Evolutionary conservation across 92 coral and sea anemone genomes (phyloP).

Genomic region (Paramuricea clavata): DNA sequence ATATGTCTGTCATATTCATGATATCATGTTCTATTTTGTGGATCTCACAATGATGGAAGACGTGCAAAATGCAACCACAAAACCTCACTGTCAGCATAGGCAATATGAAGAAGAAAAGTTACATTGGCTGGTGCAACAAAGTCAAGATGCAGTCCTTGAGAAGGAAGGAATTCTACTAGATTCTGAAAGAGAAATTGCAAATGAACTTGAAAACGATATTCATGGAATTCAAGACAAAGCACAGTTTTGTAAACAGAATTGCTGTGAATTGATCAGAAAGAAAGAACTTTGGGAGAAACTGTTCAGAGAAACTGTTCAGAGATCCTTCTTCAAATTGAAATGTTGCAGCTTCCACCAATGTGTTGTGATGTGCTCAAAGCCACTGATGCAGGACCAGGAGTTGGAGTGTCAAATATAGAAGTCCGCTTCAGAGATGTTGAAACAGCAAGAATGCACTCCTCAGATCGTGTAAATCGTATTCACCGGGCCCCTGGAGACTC

Average conservation of each 20-base stretch:
- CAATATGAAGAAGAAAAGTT: slow-evolving; percentile 58
- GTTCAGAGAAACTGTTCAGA: slow-evolving; percentile 44
- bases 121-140: slow-evolving; percentile 59
- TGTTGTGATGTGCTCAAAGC: slow-evolving; percentile 61
- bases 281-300: slow-evolving; percentile 48
- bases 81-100: slow-evolving; percentile 63
- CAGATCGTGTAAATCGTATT: slow-evolving; percentile 58
- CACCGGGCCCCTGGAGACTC: slow-evolving; percentile 66
- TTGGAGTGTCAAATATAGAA: slow-evolving; percentile 53
- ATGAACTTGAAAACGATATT: too few species aligned
- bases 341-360: not conserved
- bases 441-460: slow-evolving; percentile 42
- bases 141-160: not conserved
- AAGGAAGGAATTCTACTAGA: slow-evolving; percentile 25
- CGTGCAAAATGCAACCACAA: slow-evolving; percentile 48
- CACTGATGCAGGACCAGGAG: slow-evolving; percentile 61
- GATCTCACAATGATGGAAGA: slow-evolving; percentile 54
- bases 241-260: too few species aligned
- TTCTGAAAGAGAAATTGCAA: slow-evolving; percentile 43
- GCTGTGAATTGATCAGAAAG: too few species aligned
- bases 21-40: slow-evolving; percentile 47
- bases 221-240: too few species aligned
- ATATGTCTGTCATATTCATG: slow-evolving; percentile 56
- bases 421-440: slow-evolving; percentile 62
- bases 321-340: not conserved